A percentile compares a stretch with the other conserved stretches of the same genome.
phyloP scores from a whole-genome alignment of 2,797 vertebrate genomes.

The Naso thynnoides region DNA sequence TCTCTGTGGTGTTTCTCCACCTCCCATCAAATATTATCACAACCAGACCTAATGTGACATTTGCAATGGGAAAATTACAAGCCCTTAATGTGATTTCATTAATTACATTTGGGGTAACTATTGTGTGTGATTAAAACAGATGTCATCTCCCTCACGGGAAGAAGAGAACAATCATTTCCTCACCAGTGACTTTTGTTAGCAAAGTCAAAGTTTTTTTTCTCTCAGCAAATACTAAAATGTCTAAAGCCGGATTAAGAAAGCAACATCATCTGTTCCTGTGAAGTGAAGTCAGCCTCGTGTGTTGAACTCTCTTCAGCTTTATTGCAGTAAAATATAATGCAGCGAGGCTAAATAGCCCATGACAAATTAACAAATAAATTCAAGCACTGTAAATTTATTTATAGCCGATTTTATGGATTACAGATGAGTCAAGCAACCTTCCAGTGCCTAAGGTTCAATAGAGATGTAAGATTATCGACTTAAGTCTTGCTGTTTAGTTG shows the following conservation, averaged over 20 bases:
- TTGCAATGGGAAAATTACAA: slow-evolving; percentile 70
- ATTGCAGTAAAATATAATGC: slow-evolving; percentile 41
- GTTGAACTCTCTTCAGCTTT: slow-evolving; percentile 25
- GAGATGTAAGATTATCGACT: slow-evolving; percentile 60
- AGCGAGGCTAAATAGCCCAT: slow-evolving; percentile 40
- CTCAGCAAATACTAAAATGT: slow-evolving; percentile 19
- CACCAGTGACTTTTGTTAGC: slow-evolving; percentile 9
- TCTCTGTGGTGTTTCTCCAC: slow-evolving; percentile 43
- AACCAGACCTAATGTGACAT: slow-evolving; percentile 74
- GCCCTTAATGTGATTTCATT: slow-evolving; percentile 69
- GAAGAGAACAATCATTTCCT: slow-evolving; percentile 37
- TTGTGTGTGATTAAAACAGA: slow-evolving; percentile 71
- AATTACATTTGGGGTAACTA: slow-evolving; percentile 62
- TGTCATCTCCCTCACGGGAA: slow-evolving; percentile 53
- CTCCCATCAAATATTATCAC: slow-evolving; percentile 71
- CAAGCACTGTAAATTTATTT: slow-evolving; percentile 53
- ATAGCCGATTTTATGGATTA: slow-evolving; percentile 41
- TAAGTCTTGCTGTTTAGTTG: slow-evolving; percentile 61
- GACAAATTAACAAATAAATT: slow-evolving; percentile 58
- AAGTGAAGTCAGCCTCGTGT: slow-evolving; percentile 16
- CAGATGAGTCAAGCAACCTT: slow-evolving; percentile 49
- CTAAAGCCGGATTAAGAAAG: slow-evolving; percentile 13
- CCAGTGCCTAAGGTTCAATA: slow-evolving; percentile 33
- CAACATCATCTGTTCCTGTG: slow-evolving; percentile 27
- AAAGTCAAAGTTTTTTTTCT: slow-evolving; percentile 23